phyloP scores from a whole-genome alignment of 1,140 invertebrate genomes.

The Venturia canescens region DNA sequence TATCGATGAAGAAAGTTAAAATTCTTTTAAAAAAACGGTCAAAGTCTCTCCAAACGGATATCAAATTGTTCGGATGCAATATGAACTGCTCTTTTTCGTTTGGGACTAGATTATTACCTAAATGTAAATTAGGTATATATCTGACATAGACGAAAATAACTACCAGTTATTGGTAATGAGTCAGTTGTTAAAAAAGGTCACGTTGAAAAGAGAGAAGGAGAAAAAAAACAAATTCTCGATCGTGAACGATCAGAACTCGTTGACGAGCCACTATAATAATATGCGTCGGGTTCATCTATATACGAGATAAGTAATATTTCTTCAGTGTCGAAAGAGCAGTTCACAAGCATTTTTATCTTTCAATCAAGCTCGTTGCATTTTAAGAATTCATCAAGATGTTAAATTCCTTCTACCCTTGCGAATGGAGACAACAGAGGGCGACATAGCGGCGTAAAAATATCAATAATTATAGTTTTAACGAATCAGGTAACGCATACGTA shows the following conservation, averaged over 20 bases:
- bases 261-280: no score
- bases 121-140: slow-evolving; percentile 23
- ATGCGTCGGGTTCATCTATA: not conserved
- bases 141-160: slow-evolving; percentile 16
- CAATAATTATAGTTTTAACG: slow-evolving; percentile 37
- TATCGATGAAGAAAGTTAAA: not conserved
- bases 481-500: slow-evolving; percentile 13
- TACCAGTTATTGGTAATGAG: slow-evolving; percentile 15
- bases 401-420: slow-evolving; percentile 15
- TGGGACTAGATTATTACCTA: slow-evolving; percentile 24
- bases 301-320: not conserved
- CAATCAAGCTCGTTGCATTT: not conserved
- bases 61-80: no score
- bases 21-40: not conserved
- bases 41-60: not conserved
- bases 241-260: no score
- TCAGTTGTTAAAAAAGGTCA: slow-evolving; percentile 33
- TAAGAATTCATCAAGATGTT: slow-evolving; percentile 4
- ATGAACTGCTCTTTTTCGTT: slow-evolving; percentile 2
- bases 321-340: not conserved
- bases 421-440: not conserved
- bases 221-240: not conserved
- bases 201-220: not conserved
- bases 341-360: not conserved
- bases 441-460: slow-evolving; percentile 8